Percentiles rank a stretch among this genome's conserved stretches.
Evolutionary conservation across 35 echinoderm and acorn worm genomes (phyloP).

Genomic region (Antedon bifida): DNA sequence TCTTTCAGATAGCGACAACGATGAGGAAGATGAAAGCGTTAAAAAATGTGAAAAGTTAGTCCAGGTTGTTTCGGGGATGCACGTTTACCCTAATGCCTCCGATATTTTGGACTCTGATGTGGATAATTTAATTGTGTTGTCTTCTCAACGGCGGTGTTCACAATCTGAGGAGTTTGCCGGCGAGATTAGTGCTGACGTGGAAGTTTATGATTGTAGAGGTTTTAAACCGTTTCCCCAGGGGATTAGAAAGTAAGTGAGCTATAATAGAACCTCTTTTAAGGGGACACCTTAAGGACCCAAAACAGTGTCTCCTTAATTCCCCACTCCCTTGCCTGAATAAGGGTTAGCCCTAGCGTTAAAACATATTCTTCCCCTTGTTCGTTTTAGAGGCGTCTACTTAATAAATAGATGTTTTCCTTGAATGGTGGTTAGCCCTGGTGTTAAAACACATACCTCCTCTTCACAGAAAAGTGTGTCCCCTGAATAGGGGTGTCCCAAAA

Average conservation of each 20-base stretch:
- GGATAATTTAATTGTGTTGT: neutral
- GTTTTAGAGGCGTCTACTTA: too few species aligned
- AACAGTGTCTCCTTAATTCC: too few species aligned
- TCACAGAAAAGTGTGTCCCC: too few species aligned
- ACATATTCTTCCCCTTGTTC: neutral
- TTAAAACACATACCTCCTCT: too few species aligned
- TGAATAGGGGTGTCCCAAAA: too few species aligned
- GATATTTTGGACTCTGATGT: neutral
- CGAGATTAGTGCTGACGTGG: constrained; percentile 28
- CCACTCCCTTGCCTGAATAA: too few species aligned
- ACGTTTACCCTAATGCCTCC: neutral
- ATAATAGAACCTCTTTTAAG: too few species aligned
- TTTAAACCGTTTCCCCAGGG: constrained; percentile 26
- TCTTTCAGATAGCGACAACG: neutral
- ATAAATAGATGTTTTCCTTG: too few species aligned
- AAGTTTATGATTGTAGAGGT: constrained; percentile 65
- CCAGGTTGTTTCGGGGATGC: neutral
- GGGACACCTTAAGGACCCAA: too few species aligned
- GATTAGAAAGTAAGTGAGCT: constrained; percentile 34
- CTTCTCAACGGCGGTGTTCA: neutral
- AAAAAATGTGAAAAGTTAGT: neutral
- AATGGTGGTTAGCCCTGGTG: too few species aligned
- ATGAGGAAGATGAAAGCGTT: neutral
- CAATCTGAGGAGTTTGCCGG: constrained; percentile 29
- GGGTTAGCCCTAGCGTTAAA: too few species aligned